Evolutionary conservation across 2,113 vertebrate species (phyloP), one percentile per base, ranked within the genome.

Genomic region (Grammatotria lemairii): DNA sequence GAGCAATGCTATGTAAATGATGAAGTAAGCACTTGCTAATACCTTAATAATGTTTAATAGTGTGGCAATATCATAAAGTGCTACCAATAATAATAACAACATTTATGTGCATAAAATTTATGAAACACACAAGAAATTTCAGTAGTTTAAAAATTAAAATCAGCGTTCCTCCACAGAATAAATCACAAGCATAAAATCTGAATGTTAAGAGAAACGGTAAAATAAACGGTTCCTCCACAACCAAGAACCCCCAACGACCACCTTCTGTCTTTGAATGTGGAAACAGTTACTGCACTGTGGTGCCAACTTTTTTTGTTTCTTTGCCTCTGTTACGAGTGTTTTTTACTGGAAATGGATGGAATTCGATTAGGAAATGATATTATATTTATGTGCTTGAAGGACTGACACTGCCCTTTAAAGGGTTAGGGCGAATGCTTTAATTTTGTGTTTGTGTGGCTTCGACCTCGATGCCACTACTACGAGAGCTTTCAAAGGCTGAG

Each of bases 281-380:
- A 38, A 70, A 70, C 65, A 42, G n/a, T 16, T 40, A 13, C 3
- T 68, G 35, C n/a, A 21, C 63, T 40, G 63, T 68, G 19, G 63
- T 21, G 33, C 35, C 63, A 2, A 3, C 63, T 23, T 1, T 40
- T 0, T 65, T 65, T 12, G 31, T 2, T 65, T 65, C 0, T 65
- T 65, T 65, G 60, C 19, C 49, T 23, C 35, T 70, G 35, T 6
- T 70, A 26, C 1, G 5, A 26, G 21, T 45, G 13, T 26, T 73
- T 45, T 45, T 26, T 42, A 73, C 11, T 45, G n/a, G 13, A 73
- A 73, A 73, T 73, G 8, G 8, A 21, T 40, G 11, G 11, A 23
- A 26, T 75, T 19, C 1, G 6, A 47, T 75, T 19, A 7, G 0
- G 9, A 75, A 42, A 23, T 70, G 2, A 14, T 40, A 70, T 40